Evolutionary conservation across 2,797 vertebrate genomes (phyloP), one percentile per base, ranked within the genome.

Genomic region (Arctocebus calabarensis): DNA sequence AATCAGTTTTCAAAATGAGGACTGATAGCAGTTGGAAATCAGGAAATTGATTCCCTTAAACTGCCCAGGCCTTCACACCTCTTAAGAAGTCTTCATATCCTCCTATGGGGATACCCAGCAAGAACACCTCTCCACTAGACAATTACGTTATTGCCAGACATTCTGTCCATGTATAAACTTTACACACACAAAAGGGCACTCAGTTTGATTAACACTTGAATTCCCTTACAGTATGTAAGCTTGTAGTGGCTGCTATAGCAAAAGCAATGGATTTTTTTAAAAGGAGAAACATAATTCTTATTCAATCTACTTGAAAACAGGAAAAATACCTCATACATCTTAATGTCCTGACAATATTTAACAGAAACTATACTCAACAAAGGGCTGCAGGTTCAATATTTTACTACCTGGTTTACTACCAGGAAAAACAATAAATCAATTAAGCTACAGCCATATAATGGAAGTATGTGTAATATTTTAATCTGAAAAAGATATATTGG

Each of bases 391-490:
- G 19, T 61, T 62, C 29, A 27, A 22, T 48, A 83, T 64, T 85
- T 88, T 93, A n/a, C n/a, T n/a, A n/a, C n/a, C n/a, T n/a, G n/a
- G 20, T 52, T 78, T 77, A 82, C 43, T 66, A 87, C 59, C 3
- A 93, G 68, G 68, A 96, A 89, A 95, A 74, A 55, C 62, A 71
- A 25, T 86, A 64, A 92, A 91, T 82, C 92, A 91, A 66, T 74
- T 82, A 86, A 11, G 10, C 37, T 78, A 43, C 0, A 84, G 48
- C 5, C 62, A 45, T 59, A n/a, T 32, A 85, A 86, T 57, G 27
- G 77, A 89, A 87, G 29, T 45, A 64, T 75, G 37, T 40, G 12
- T 1, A 79, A n/a, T 71, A 86, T 52, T 91, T 95, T 68, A 84
- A 91, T 55, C 75, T 79, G 70, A 94, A 90, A 55, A 93, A 91